phyloP scores from a whole-genome alignment of 2,888 invertebrate species.

The Meghimatium bilineatum region DNA sequence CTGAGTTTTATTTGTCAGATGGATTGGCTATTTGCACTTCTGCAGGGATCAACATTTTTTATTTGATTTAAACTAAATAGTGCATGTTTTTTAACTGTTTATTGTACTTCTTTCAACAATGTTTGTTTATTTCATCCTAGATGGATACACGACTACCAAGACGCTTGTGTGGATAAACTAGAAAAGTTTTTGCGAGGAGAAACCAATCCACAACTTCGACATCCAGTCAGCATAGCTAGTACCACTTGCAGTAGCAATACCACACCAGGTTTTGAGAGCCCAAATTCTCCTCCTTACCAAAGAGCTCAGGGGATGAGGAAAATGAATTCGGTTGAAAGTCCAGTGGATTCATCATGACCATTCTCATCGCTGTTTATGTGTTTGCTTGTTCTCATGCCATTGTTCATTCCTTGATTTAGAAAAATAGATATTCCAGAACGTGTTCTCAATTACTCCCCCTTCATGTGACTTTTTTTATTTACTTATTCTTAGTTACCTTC shows the following conservation, averaged over 20 bases:
- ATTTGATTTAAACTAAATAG: too few relatives aligned
- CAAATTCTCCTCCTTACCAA: slow-evolving; percentile 45
- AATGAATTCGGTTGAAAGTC: slow-evolving; percentile 31
- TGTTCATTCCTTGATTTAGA: slow-evolving; percentile 24
- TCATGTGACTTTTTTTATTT: too few relatives aligned
- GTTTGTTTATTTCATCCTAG: slow-evolving; percentile 66
- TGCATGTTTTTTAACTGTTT: not conserved
- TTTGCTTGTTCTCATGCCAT: not conserved
- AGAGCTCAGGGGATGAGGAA: slow-evolving; percentile 42
- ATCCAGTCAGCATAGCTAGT: slow-evolving; percentile 9
- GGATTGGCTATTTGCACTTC: too few relatives aligned
- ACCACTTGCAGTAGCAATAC: not conserved
- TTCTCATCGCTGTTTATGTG: not conserved
- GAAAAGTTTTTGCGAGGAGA: slow-evolving; percentile 89
- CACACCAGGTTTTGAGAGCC: slow-evolving; percentile 31
- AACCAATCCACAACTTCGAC: slow-evolving; percentile 5
- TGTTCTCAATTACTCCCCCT: not conserved
- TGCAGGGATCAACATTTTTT: too few relatives aligned
- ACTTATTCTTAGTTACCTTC: too few relatives aligned
- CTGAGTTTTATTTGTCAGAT: too few relatives aligned
- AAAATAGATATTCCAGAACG: not conserved
- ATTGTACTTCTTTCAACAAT: not conserved
- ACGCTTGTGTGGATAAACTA: slow-evolving; percentile 98
- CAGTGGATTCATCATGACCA: slow-evolving; percentile 30
- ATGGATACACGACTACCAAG: slow-evolving; percentile 99